These are phyloP conservation scores for Camelus bactrianus DNA, from an alignment of 2,113 vertebrate genomes.

Conservation along the genomic window DNA sequence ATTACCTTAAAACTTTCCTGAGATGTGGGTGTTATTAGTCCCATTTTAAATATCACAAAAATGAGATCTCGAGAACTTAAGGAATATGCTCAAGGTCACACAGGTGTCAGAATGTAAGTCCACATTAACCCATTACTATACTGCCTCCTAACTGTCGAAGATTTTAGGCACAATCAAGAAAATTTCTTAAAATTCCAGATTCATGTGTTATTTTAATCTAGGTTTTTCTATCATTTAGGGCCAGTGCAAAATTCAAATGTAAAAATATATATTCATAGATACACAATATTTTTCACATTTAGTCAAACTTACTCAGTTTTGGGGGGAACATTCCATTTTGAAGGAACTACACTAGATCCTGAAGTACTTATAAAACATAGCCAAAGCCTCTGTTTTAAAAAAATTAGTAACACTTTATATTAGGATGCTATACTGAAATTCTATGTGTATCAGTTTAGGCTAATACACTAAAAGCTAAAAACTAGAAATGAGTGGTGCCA, in stretches of 20 bases:
- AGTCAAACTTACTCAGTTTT: neutral
- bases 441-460: neutral
- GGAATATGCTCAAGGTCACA: neutral
- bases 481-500: neutral
- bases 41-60: neutral
- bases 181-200: constrained; percentile 18
- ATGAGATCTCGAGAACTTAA: constrained; percentile 14
- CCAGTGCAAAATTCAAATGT: neutral
- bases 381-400: neutral
- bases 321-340: neutral
- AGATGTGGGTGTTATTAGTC: neutral
- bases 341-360: neutral
- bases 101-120: neutral
- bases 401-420: neutral
- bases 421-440: neutral
- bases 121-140: neutral
- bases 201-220: neutral
- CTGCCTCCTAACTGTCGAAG: neutral
- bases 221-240: neutral
- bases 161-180: neutral
- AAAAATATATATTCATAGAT: neutral
- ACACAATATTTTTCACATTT: neutral
- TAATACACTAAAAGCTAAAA: neutral
- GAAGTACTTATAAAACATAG: neutral
- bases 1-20: neutral